Conservation (phyloP, 1,140 invertebrate genomes). For the Drosophila nannoptera region DNA sequence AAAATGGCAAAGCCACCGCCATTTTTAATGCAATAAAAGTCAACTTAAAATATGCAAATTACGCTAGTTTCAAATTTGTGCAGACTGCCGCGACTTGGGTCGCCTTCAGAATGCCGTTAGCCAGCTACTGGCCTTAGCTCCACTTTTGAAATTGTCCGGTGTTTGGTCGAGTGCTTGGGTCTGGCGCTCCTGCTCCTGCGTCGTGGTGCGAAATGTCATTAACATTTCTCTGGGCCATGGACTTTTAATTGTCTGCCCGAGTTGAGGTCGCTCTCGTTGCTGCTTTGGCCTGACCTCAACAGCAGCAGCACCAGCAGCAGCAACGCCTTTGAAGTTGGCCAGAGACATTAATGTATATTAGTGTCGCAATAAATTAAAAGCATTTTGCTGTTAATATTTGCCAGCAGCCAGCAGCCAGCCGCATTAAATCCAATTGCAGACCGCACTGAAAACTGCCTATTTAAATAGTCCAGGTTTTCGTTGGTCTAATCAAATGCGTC, state of each 20-base stretch:
- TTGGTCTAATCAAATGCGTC: constrained; percentile 58
- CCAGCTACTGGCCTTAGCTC: not conserved
- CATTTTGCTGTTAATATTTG: constrained; percentile 76
- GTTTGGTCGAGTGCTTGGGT: not conserved
- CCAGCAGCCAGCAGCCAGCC: constrained; percentile 16
- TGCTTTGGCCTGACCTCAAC: constrained; percentile 42
- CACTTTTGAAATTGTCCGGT: constrained; percentile 15
- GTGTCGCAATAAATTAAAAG: constrained; percentile 76
- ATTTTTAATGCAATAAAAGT: constrained; percentile 78
- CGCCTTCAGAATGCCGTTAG: not conserved
- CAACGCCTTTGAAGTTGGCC: constrained; percentile 55
- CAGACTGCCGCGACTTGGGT: constrained; percentile 51
- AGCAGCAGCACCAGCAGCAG: constrained; percentile 12
- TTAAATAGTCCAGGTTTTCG: constrained; percentile 49
- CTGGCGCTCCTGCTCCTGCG: too few relatives aligned
- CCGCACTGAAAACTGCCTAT: constrained; percentile 35
- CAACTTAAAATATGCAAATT: constrained; percentile 78
- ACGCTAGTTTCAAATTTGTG: constrained; percentile 76
- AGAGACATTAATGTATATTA: constrained; percentile 77
- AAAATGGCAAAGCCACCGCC: constrained; percentile 66
- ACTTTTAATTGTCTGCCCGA: constrained; percentile 73
- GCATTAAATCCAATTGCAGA: constrained; percentile 74
- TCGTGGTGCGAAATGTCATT: constrained; percentile 61
- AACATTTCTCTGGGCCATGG: constrained; percentile 77
- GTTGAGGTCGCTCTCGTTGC: constrained; percentile 8